Base-by-base conservation (phyloP, 2,797 vertebrate genomes). In the Bucorvus abyssinicus region DNA sequence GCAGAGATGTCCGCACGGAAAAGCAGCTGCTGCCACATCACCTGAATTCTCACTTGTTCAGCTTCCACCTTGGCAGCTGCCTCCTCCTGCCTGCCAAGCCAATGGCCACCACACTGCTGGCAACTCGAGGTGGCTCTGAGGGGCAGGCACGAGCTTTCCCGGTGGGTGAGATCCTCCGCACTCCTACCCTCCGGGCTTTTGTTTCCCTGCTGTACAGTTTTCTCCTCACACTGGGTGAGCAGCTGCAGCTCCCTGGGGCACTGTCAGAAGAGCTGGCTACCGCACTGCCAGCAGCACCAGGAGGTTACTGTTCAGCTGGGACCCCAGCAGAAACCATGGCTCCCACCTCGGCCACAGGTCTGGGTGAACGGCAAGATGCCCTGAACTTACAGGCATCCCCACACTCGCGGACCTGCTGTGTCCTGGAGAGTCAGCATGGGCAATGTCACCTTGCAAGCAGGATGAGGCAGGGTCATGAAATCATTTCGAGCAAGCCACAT, bases 51-150 rank as follows among this genome's bases (percentile, higher is more conserved):
- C 5, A 1, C 82, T 65, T 14, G 42, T 32, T 78, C 80, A 24
- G 60, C 84, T 87, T 83, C 79, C 78, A 32, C 24, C 69, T 84
- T 18, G 1, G 77, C 86, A 90, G 82, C 90, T 89, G 91, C 88
- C 79, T 89, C 36, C 91, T 82, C 74, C 69, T 26, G 75, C 76
- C 49, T 80, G 95, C 91, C 86, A 82, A 94, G 75, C 89, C 87
- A 32, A 26, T 0, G 1, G 47, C 76, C 2, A 4, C 56, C 20
- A 1, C 3, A 1, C 65, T 29, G 50, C 76, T 55, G 10, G 67
- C 52, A 29, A 56, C 52, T 40, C 18, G 0, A 45, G 56, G 79
- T 22, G 8, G 79, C 70, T 92, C 67, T 10, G 0, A 88, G 57
- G 64, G 86, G 74, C 71, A 84, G 79, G 47, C 57, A 69, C 27